Base-by-base conservation (phyloP, 1,140 invertebrate genomes). In the Epicauta chinensis region DNA sequence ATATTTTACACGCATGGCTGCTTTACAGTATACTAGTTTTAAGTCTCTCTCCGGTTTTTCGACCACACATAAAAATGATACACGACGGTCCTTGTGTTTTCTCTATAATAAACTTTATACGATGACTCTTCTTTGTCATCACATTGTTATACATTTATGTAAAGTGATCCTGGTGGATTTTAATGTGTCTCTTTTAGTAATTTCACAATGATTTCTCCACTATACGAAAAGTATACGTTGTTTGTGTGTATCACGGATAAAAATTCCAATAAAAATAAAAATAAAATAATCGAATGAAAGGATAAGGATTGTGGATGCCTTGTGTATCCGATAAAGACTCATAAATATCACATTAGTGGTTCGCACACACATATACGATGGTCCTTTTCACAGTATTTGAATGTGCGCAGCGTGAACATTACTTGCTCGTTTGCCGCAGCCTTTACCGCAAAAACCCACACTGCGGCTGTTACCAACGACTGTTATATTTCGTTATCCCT, bases 341-440 rank as follows among this genome's bases (percentile, higher is more conserved):
- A 62, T 62, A 62, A 62, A 62, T 62, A 62, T 62, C 58, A 56
- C 61, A 62, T 62, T 62, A 62, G 61, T 56, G 61, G 55, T 53
- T 58, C 47, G 39, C 49, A 54, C 47, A 43, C 49, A 54, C 47
- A 60, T 43, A 45, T 55, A 54, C 53, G 44, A 40, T 40, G 30
- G 49, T n/a, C 23, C 23, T 23, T 23, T 23, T 7, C 23, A 23
- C 7, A 23, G 23, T 23, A 23, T 23, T 23, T 23, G 32, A 12
- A 53, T 53, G 58, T 55, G 55, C 58, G 61, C 58, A 56, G 48
- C 55, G 55, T 45, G 53, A 58, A 57, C 61, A 62, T 62, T 62
- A 62, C 55, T 60, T 60, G 55, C 58, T 60, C 58, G 61, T 62
- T 62, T 60, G 56, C 58, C 61, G 51, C 61, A 62, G 58, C 53